Base-by-base conservation (phyloP, 2,113 vertebrate genomes). In the Eurypyga helias region DNA sequence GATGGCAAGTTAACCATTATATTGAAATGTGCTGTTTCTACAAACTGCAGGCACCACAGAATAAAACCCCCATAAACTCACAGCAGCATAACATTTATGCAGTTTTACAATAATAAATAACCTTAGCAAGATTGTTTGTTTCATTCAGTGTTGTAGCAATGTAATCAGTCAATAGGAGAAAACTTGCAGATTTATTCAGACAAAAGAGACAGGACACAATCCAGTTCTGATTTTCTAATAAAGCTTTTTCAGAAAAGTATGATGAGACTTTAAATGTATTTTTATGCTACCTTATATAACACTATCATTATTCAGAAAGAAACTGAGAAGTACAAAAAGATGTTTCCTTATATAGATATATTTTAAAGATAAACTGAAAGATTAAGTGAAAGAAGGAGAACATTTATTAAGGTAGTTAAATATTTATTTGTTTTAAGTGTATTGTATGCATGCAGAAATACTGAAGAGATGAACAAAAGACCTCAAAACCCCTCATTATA, bases 51-150 rank as follows among this genome's bases (percentile, higher is more conserved):
- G 46, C n/a, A 2, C 24, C 43, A 90, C 43, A 70, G 55, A 73
- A 57, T 52, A 86, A 90, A 57, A 88, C 88, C 33, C 4, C 26
- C 51, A 38, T 90, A 89, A 93, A 96, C 93, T 83, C 43, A 67
- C 20, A 70, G 29, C 64, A 71, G 46, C 83, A 78, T 52, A 93
- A 81, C 18, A 43, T 95, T 90, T 90, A 80, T 80, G 58, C 25
- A 55, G 52, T 91, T 93, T 91, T 92, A 45, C 5, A 21, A 66
- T 88, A 90, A 92, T 66, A 93, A 93, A 88, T 95, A 89, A 90
- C 67, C 55, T 88, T 78, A 81, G 46, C 14, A 92, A 75, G 51
- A 83, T 14, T 54, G 6, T 85, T 96, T 95, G 19, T 70, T 96
- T 92, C 67, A 89, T 89, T 92, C 88, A 78, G 26, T 55, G 21